A percentile compares a stretch with the other conserved stretches of the same genome.
These are phyloP conservation scores for Ips typographus DNA, from an alignment of 1,140 invertebrate species.

Conservation along the genomic window DNA sequence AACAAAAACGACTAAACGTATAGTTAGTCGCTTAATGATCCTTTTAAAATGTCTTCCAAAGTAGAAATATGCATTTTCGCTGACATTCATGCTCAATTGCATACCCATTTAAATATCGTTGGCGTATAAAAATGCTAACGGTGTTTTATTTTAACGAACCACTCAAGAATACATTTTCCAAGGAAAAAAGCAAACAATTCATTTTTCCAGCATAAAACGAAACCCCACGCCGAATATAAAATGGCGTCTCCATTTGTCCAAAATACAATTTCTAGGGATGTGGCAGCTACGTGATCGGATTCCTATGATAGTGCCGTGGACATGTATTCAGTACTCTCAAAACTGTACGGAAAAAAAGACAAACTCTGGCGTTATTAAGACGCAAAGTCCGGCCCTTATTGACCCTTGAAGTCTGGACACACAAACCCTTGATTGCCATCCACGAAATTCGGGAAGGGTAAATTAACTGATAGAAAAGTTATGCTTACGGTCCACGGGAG, in stretches of 20 bases:
- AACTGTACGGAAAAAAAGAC: too few species aligned
- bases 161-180: background rate
- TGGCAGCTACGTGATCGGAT: too few species aligned
- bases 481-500: background rate
- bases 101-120: conserved; percentile 1
- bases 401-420: background rate
- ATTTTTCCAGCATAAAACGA: background rate
- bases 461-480: background rate
- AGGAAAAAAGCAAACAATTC: background rate
- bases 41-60: background rate
- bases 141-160: background rate
- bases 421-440: background rate
- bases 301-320: too few species aligned
- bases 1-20: too few species aligned
- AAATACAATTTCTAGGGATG: too few species aligned
- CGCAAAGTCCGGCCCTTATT: background rate
- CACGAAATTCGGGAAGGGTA: background rate
- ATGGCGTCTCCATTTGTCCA: too few species aligned
- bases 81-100: conserved; percentile 4
- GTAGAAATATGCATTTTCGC: background rate
- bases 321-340: too few species aligned
- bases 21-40: background rate
- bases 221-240: too few species aligned
- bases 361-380: background rate
- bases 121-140: background rate